phyloP scores from a whole-genome alignment of 2,888 invertebrate genomes.

The Epinotia nisella region DNA sequence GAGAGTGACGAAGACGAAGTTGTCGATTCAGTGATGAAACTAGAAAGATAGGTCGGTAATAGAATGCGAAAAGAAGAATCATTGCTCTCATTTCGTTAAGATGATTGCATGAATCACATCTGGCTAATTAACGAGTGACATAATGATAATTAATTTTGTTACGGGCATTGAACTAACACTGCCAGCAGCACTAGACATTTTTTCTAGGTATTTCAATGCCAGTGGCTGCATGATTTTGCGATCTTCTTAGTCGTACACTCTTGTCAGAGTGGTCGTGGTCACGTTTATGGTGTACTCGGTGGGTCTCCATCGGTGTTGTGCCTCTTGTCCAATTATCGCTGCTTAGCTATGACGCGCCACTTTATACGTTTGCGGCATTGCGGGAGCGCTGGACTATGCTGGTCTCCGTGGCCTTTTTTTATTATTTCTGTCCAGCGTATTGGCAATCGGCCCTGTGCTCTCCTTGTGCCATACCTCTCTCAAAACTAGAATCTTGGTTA shows the following conservation, averaged over 20 bases:
- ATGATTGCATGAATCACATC: slow-evolving; percentile 3
- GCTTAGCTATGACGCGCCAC: too few relatives aligned
- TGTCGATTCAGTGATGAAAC: not conserved
- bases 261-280: too few relatives aligned
- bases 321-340: too few relatives aligned
- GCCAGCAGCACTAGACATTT: slow-evolving; percentile 7
- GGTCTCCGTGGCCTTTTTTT: too few relatives aligned
- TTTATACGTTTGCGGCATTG: too few relatives aligned
- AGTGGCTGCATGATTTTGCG: not conserved
- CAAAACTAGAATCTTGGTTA: not conserved
- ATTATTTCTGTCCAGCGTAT: too few relatives aligned
- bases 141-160: slow-evolving; percentile 17
- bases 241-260: too few relatives aligned
- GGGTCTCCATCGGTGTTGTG: too few relatives aligned
- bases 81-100: not conserved
- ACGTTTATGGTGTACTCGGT: too few relatives aligned
- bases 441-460: too few relatives aligned
- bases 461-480: too few relatives aligned
- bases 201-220: not conserved
- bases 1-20: not conserved
- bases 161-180: slow-evolving; percentile 12
- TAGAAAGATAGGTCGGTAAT: not conserved
- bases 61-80: not conserved
- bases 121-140: slow-evolving; percentile 16
- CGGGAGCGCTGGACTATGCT: too few relatives aligned